Evolutionary conservation across 2,113 vertebrate species (phyloP), one percentile per base, ranked within the genome.

Genomic region (Podilymbus podiceps): DNA sequence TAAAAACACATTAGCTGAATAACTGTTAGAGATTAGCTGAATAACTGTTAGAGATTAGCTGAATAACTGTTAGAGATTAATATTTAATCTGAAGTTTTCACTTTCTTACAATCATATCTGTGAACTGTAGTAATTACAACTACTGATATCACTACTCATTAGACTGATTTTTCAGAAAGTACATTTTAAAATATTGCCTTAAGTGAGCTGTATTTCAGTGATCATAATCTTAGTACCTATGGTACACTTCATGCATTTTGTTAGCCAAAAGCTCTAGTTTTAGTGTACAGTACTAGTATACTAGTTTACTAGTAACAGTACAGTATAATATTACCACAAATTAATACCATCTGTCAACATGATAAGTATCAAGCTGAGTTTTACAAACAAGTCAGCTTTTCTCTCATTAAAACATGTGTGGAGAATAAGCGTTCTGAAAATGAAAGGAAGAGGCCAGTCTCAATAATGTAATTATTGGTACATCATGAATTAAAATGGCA

Each of bases 281-380:
- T 75, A 62, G 25, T 55, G 44, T 85, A 33, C 75, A 79, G 84
- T 89, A 90, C 60, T 82, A 85, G n/a, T 50, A 95, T n/a, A n/a
- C n/a, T n/a, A n/a, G n/a, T n/a, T 85, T 89, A 90, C 60, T 82
- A 85, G n/a, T 50, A 95, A 85, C 19, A 60, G 21, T 67, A 38
- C 30, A 68, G 30, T 38, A 71, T 77, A 88, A 58, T 67, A 81
- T 60, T 49, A 88, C 55, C 76, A 75, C 71, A 85, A 91, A 97
- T 94, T 94, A 94, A 88, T 83, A 80, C 49, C 30, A 72, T 85
- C 67, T 94, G 71, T 90, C 85, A 95, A 73, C 68, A 35, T 40
- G 44, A n/a, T 31, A 89, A 89, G n/a, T 68, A 71, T 78, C 69
- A 89, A 63, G n/a, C 33, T 72, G 56, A 9, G 9, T 71, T 93